Evolutionary conservation across 2,113 vertebrate species (phyloP).

Genomic region (Maccullochella peelii): DNA sequence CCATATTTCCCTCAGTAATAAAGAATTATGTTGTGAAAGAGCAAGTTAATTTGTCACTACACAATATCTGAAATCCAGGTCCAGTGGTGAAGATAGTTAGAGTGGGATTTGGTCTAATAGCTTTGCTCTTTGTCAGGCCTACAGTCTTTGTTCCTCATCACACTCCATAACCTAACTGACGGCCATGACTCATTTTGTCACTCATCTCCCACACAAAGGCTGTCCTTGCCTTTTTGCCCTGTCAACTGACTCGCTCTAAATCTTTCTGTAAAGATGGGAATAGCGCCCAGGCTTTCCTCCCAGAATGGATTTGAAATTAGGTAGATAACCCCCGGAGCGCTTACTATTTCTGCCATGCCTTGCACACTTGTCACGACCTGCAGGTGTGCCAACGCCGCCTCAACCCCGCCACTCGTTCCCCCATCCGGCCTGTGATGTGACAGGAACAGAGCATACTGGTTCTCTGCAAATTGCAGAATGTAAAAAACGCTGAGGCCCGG

Average conservation of each 20-base stretch:
- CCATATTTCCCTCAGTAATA: slow-evolving; percentile 15
- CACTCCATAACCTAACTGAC: slow-evolving; percentile 71
- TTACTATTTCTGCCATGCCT: slow-evolving; percentile 65
- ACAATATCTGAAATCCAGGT: slow-evolving; percentile 22
- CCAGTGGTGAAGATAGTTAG: slow-evolving; percentile 16
- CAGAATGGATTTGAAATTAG: slow-evolving; percentile 75
- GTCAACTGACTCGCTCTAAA: slow-evolving; percentile 74
- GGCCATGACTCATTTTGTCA: slow-evolving; percentile 75
- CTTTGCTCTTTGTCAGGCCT: slow-evolving; percentile 58
- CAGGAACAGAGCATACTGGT: slow-evolving; percentile 61
- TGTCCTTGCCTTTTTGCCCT: slow-evolving; percentile 74
- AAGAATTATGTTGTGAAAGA: not conserved
- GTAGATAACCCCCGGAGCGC: slow-evolving; percentile 71
- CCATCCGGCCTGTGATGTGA: slow-evolving; percentile 58
- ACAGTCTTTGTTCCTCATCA: slow-evolving; percentile 74
- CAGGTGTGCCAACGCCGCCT: slow-evolving; percentile 61
- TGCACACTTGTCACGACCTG: slow-evolving; percentile 68
- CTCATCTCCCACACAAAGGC: slow-evolving; percentile 77
- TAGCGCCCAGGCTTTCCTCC: slow-evolving; percentile 57
- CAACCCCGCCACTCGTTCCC: not conserved
- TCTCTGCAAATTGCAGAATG: slow-evolving; percentile 69
- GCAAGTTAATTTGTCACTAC: not conserved
- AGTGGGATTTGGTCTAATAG: slow-evolving; percentile 51
- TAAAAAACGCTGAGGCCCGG: slow-evolving; percentile 68
- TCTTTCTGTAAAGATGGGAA: slow-evolving; percentile 73